Conservation (phyloP, 2,113 vertebrate species). For the Chaetorhynchus papuensis region DNA sequence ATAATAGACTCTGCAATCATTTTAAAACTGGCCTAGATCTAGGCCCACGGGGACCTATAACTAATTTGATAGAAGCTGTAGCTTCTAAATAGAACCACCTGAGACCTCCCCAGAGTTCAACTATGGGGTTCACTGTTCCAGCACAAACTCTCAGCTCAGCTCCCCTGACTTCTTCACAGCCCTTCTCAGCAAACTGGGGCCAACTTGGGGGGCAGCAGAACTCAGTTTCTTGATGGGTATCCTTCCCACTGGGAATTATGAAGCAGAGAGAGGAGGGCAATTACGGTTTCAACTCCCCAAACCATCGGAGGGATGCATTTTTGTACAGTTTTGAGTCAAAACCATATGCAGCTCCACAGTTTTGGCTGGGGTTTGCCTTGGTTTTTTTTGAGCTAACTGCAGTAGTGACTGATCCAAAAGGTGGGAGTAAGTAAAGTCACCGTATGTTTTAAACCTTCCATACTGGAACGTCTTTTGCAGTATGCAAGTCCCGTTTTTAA, state of each 20-base stretch:
- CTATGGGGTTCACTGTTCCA: background rate
- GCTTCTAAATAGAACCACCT: slow-evolving; percentile 32
- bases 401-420: slow-evolving; percentile 37
- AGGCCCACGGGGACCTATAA: background rate
- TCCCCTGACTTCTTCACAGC: background rate
- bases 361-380: slow-evolving; percentile 26
- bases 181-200: background rate
- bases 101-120: background rate
- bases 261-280: background rate
- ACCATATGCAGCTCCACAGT: background rate
- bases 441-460: slow-evolving; percentile 11
- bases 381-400: background rate
- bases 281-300: background rate
- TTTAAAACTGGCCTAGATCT: slow-evolving; percentile 56
- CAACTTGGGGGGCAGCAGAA: fast-evolving
- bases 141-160: background rate
- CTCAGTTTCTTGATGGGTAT: background rate
- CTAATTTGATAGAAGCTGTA: slow-evolving; percentile 42
- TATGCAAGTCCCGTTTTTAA: background rate
- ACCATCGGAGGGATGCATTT: background rate
- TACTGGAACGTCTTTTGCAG: background rate
- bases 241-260: background rate
- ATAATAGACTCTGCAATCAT: background rate
- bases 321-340: slow-evolving; percentile 15
- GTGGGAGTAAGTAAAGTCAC: slow-evolving; percentile 44